Conservation (phyloP, 1,140 invertebrate species). For the Apis florea region DNA sequence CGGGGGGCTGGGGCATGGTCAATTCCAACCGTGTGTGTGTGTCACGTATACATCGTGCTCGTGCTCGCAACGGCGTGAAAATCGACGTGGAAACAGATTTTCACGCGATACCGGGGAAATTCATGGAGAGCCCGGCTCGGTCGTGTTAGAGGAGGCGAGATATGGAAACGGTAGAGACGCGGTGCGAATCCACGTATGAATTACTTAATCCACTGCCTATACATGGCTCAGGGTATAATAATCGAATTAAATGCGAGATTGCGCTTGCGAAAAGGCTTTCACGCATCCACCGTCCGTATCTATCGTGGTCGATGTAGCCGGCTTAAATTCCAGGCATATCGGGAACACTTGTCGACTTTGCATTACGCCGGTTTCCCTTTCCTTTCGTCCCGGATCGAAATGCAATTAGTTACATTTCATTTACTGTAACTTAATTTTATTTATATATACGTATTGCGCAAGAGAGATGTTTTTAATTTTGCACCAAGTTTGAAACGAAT, state of each 20-base stretch:
- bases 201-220: conserved; percentile 60
- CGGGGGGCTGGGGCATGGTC: background rate
- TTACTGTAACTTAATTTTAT: too few species aligned
- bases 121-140: background rate
- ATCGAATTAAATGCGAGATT: conserved; percentile 64
- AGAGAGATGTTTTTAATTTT: too few species aligned
- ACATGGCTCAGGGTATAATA: conserved; percentile 37
- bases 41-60: background rate
- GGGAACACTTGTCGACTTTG: conserved; percentile 40
- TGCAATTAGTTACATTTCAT: background rate
- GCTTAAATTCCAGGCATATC: conserved; percentile 51
- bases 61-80: background rate
- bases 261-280: conserved; percentile 44
- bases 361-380: background rate
- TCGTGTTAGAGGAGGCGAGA: conserved; percentile 13
- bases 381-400: background rate
- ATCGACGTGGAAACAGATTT: conserved; percentile 39
- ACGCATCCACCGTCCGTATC: conserved; percentile 37
- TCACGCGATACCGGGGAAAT: conserved; percentile 10
- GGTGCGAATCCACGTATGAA: conserved; percentile 53
- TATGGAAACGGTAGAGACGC: conserved; percentile 17
- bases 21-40: background rate
- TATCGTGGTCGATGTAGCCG: conserved; percentile 15
- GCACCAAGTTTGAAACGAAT: too few species aligned
- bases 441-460: too few species aligned